Evolutionary conservation across 2,888 invertebrate species (phyloP).

Genomic region (Eudasyphora cyanicolor): DNA sequence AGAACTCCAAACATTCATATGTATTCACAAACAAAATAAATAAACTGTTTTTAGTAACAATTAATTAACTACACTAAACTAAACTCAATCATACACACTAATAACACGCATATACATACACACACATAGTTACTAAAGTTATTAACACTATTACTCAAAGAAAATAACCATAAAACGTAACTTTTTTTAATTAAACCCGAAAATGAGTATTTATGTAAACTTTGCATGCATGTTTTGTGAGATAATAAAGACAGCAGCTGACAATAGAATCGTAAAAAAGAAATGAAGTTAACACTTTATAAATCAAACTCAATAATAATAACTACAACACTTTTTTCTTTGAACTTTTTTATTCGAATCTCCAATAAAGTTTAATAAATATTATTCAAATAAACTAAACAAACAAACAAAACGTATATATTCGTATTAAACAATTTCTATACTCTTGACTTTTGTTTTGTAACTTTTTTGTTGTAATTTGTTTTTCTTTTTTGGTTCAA

Average conservation of each 20-base stretch:
- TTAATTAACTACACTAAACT: not conserved
- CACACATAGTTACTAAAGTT: no score
- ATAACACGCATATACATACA: no score
- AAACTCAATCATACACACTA: no score
- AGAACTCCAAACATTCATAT: not conserved
- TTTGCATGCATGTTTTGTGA: constrained; percentile 55
- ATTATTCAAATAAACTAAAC: constrained; percentile 42
- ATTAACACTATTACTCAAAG: not conserved
- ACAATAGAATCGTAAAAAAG: not conserved
- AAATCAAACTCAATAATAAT: constrained; percentile 11
- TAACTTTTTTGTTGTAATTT: not conserved
- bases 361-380: constrained; percentile 57
- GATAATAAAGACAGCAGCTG: not conserved
- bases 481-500: constrained; percentile 9
- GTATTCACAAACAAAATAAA: not conserved
- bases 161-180: not conserved
- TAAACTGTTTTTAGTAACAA: not conserved
- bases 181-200: no score
- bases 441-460: no score
- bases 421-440: constrained; percentile 19
- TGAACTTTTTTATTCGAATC: constrained; percentile 49
- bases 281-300: not conserved
- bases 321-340: constrained; percentile 44
- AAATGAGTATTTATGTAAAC: no score
- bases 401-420: constrained; percentile 53